Conservation (phyloP, 2,113 vertebrate species). For the Callorhinus ursinus region DNA sequence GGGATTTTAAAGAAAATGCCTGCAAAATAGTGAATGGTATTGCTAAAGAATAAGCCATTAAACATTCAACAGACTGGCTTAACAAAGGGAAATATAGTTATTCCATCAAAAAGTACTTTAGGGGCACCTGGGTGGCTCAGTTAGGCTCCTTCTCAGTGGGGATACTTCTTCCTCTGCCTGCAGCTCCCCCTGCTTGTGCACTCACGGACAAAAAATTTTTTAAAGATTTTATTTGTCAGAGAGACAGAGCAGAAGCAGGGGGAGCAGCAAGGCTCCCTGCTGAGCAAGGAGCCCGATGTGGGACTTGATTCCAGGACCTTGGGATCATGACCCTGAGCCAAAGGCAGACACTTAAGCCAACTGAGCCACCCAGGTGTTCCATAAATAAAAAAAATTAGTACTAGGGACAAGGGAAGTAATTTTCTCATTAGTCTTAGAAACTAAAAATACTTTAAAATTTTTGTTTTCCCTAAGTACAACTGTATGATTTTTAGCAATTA, state of each 20-base stretch:
- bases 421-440: background rate
- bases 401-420: background rate
- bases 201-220: no score
- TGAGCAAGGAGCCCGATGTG: no score
- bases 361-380: background rate
- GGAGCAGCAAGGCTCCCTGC: no score
- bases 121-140: background rate
- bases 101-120: background rate
- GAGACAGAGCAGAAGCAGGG: no score
- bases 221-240: no score
- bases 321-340: background rate
- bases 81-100: background rate
- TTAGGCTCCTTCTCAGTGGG: no score
- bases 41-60: background rate
- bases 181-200: background rate
- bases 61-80: background rate
- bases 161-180: no score
- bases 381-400: background rate
- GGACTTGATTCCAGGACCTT: background rate
- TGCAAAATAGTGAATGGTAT: background rate
- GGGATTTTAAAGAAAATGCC: background rate
- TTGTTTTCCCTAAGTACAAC: background rate
- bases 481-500: background rate
- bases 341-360: background rate
- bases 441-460: background rate